Evolutionary conservation across 2,888 invertebrate species (phyloP).

Genomic region (Eucera pruinosa): DNA sequence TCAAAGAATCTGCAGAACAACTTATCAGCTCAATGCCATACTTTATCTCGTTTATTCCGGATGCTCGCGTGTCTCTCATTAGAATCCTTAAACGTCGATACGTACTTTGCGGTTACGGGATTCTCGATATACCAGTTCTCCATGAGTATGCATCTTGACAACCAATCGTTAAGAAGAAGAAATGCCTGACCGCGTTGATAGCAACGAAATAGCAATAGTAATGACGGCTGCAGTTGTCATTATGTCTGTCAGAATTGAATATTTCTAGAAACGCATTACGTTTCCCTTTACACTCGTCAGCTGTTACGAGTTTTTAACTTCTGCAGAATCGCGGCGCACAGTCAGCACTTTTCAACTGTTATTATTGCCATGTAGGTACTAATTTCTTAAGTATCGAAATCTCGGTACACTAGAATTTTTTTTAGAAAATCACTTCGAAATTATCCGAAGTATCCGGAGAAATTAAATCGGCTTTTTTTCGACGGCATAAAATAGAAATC

Average conservation of each 20-base stretch:
- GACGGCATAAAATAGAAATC: too few relatives aligned
- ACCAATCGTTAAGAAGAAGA: neutral
- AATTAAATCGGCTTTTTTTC: too few relatives aligned
- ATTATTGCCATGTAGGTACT: too few relatives aligned
- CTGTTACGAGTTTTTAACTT: neutral
- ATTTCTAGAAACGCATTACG: slow-evolving; percentile 10
- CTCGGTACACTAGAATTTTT: too few relatives aligned
- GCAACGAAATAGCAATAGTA: neutral
- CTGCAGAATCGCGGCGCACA: neutral
- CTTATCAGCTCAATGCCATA: neutral
- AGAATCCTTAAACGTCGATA: slow-evolving; percentile 9
- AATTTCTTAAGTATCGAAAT: too few relatives aligned
- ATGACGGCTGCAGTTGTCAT: neutral
- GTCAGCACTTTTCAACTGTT: neutral
- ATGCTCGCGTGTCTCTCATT: slow-evolving; percentile 8
- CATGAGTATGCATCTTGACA: neutral
- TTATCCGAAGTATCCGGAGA: too few relatives aligned
- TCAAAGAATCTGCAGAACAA: neutral
- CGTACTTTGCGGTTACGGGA: neutral
- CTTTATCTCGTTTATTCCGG: neutral
- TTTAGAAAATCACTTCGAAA: too few relatives aligned
- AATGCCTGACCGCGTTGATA: neutral
- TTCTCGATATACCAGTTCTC: neutral
- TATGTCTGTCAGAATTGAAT: slow-evolving; percentile 11
- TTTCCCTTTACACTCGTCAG: neutral